phyloP scores from a whole-genome alignment of 1,140 invertebrate genomes.

The Coptotermes formosanus region DNA sequence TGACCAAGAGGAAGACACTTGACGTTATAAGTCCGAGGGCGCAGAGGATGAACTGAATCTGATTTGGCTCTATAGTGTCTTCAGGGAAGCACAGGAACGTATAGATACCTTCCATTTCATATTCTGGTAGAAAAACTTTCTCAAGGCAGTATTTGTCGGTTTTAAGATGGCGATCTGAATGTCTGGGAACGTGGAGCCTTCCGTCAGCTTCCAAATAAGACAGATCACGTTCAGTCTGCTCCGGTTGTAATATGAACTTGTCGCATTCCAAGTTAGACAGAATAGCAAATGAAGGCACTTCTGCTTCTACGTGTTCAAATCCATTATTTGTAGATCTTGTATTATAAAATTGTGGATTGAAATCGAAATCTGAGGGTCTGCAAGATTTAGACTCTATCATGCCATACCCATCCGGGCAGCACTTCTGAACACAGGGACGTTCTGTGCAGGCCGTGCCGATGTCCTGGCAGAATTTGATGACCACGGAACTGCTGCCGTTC shows the following conservation, averaged over 20 bases:
- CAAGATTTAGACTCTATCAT: not conserved
- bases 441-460: not conserved
- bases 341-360: not conserved
- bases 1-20: constrained; percentile 58
- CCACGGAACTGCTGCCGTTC: not conserved
- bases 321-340: not conserved
- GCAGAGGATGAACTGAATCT: not conserved
- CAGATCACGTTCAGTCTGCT: not conserved
- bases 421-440: not conserved
- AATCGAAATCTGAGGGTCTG: not conserved
- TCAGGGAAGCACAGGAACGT: constrained; percentile 28
- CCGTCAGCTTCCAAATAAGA: not conserved
- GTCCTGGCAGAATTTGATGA: not conserved
- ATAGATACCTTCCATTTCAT: not conserved
- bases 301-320: not conserved
- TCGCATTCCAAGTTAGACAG: not conserved
- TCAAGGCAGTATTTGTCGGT: constrained; percentile 28
- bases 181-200: not conserved
- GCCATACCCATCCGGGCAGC: not conserved
- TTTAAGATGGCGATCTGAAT: not conserved
- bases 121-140: not conserved
- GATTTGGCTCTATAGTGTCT: no score
- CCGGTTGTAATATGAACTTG: not conserved
- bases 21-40: constrained; percentile 28
- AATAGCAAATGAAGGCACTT: not conserved